Evolutionary conservation across 2,888 invertebrate genomes (phyloP), one percentile per base, ranked within the genome.

Genomic region (Cephus pulcher): DNA sequence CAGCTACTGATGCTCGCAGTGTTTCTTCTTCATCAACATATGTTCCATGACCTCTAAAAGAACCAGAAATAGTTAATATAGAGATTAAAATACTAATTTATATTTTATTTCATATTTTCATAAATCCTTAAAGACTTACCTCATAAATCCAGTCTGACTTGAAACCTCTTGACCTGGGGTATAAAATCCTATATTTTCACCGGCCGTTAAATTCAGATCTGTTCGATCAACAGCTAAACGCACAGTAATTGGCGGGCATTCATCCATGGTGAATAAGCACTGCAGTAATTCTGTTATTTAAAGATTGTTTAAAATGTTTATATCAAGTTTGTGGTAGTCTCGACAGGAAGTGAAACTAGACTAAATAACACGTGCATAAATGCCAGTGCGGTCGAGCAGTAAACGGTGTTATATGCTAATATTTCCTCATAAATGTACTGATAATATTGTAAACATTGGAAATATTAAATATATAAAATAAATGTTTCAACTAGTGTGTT

Each of bases 1-100:
- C 99, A 69, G 98, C 98, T 1, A 99, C 97, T 1, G 99, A 98
- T 0, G 99, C 96, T 91, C 97, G 95, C 69, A 99, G 93, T 75
- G 94, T 94, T 69, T 96, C 97, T 80, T 96, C 95, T 86, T 96
- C 96, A 75, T 94, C 93, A 77, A 96, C 95, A 88, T 98, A 99
- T 0, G 99, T 99, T 70, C 99, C 99, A 93, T 99, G 99, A 1
- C 99, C 99, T 87, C 99, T 98, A 88, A 73, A 68, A 71, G 12
- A 30, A 69, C 69, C 33, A 35, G 35, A 34, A 69, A 75, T 12
- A 15, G 30, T 68, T 32, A 74, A 69, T 73, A 74, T 35, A 74
- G 40, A 71, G n/a, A 78, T 37, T 68, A 78, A 35, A 69, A 34
- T 35, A 68, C 75, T 80, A 70, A 75, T 35, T 74, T 15, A 74